Evolutionary conservation across 2,113 vertebrate species (phyloP).

Genomic region (Rhea americana): DNA sequence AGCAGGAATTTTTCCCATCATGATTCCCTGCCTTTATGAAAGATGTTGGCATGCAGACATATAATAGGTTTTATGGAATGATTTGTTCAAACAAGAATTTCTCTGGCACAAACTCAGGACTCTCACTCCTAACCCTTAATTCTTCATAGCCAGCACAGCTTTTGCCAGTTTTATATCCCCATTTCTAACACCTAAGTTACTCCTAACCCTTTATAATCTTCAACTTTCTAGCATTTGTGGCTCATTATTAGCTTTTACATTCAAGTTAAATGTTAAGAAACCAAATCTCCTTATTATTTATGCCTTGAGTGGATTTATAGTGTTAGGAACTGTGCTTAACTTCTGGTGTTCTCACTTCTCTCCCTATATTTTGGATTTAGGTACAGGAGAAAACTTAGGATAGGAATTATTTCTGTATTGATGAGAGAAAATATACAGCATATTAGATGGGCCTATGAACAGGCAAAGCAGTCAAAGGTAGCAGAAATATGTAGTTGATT

Average conservation of each 20-base stretch:
- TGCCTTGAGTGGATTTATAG: not conserved
- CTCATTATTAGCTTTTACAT: not conserved
- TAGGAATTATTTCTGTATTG: not conserved
- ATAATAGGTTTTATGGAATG: not conserved
- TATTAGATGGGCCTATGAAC: not conserved
- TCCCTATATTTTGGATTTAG: not conserved
- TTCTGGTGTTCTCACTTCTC: not conserved
- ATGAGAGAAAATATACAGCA: not conserved
- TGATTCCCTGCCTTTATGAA: not conserved
- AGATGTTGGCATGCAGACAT: not conserved
- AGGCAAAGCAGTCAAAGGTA: not conserved
- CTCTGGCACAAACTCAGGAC: not conserved
- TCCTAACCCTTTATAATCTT: not conserved
- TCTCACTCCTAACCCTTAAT: not conserved
- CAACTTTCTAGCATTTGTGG: not conserved
- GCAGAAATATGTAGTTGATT: fast-evolving
- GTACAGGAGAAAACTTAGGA: not conserved
- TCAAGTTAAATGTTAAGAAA: not conserved
- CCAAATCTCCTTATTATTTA: not conserved
- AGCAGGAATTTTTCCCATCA: not conserved
- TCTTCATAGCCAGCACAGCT: not conserved
- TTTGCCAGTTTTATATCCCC: not conserved
- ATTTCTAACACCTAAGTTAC: not conserved
- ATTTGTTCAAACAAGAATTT: not conserved
- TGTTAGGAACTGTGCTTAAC: not conserved